These are phyloP conservation scores for Aphodius granarius DNA, from an alignment of 2,888 invertebrate genomes.

Conservation along the genomic window DNA sequence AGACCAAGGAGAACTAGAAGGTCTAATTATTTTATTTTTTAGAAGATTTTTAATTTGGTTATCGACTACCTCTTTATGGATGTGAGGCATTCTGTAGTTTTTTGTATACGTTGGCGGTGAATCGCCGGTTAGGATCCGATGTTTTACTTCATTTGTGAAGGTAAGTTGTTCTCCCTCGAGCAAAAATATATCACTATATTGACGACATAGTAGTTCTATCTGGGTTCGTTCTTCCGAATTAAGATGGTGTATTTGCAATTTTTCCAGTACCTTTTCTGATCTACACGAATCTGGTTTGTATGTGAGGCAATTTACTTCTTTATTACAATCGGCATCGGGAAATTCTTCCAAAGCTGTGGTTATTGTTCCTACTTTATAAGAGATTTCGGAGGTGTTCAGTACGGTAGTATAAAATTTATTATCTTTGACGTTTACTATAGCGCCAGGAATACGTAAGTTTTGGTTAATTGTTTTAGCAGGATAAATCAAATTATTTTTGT, in stretches of 20 bases:
- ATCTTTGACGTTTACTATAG: background rate
- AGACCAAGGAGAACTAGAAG: constrained; percentile 34
- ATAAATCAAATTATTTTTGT: too few relatives aligned
- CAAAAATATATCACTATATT: constrained; percentile 16
- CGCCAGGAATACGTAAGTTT: background rate
- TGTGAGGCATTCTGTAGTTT: constrained; percentile 45
- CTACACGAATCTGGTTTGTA: background rate
- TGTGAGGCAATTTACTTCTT: background rate
- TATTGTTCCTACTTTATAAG: background rate
- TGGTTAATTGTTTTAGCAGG: too few relatives aligned
- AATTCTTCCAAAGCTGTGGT: background rate
- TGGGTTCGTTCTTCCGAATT: constrained; percentile 14
- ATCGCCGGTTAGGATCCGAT: constrained; percentile 42
- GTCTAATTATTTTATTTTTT: constrained; percentile 38
- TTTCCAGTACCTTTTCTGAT: background rate
- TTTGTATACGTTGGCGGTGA: constrained; percentile 41
- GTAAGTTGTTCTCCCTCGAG: constrained; percentile 1
- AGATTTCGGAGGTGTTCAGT: background rate
- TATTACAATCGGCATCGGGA: background rate
- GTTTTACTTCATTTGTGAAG: constrained; percentile 25
- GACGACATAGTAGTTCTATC: background rate
- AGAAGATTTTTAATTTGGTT: constrained; percentile 41
- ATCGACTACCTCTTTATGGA: constrained; percentile 43
- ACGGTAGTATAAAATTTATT: background rate
- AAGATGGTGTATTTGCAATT: background rate